Base-by-base conservation (phyloP, 2,113 vertebrate species). In the Poecile atricapillus region DNA sequence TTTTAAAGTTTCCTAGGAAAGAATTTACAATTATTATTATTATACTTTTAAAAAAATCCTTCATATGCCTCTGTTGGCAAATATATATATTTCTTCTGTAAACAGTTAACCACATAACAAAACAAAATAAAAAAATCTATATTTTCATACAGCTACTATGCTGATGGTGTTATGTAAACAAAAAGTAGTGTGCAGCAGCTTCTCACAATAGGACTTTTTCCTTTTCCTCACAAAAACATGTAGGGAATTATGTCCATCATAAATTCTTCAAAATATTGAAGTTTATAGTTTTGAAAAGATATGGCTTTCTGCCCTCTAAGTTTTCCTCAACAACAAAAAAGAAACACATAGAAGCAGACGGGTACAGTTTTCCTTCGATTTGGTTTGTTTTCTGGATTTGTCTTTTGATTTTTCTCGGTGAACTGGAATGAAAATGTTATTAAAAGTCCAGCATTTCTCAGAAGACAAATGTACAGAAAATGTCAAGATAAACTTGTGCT, bases 131-230 rank as follows among this genome's bases (percentile, higher is more conserved):
- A 92, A 93, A 85, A 58, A 10, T 65, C 75, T 30, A 9, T 89
- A 77, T 91, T 80, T 95, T 95, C 88, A 87, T 94, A 89, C 69
- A 93, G 73, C 92, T 89, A 86, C 75, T 82, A 88, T 87, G 94
- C 67, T 93, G 93, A 91, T 75, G 88, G 62, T 92, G 12, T 79
- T 88, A 82, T 97, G 97, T 97, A 97, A 97, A 97, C 97, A 97
- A 81, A 93, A 70, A 79, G 31, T 56, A 85, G 65, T 84, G 65
- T 88, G 53, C 75, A 96, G 97, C 97, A 97, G 92, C 96, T 88
- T 95, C 33, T 80, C 18, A 31, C 87, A 41, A 30, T 18, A 43
- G 17, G 35, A 46, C 41, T 73, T 90, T 56, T 71, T 73, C 69
- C 53, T 92, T 94, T 90, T 86, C 75, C 39, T 80, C 47, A 67